Base-by-base conservation (phyloP, 2,113 vertebrate genomes). In the Lonchura striata region DNA sequence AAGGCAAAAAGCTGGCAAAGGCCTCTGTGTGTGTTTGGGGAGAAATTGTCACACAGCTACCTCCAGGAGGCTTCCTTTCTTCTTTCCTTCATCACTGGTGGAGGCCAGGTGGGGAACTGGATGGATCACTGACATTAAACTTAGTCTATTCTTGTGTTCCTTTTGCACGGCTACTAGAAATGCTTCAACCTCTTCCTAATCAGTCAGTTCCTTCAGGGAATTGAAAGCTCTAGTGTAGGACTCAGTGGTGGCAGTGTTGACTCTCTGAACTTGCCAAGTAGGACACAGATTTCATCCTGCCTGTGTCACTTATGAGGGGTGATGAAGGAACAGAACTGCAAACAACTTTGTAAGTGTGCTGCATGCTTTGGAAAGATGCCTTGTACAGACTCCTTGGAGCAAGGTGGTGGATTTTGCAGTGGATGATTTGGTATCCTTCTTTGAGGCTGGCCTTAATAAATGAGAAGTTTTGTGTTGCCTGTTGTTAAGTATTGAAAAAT, bases 341-440 rank as follows among this genome's bases (percentile, higher is more conserved):
- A 77, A 59, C 54, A 46, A 1, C 0, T 0, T 22, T 27, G 0
- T 33, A 30, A 44, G 14, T 82, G 84, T 42, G 16, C 60, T 53
- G 10, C 19, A 0, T 33, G 46, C 44, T 72, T 91, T 89, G 49
- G 49, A 60, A 87, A 79, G 52, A 25, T 71, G 57, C 13, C 20
- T 56, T 56, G 13, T 30, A 22, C 13, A 61, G 15, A 60, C 22
- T 60, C n/a, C 25, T 56, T 71, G 61, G 74, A 78, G 30, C 10
- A 25, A 68, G 30, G 18, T 30, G 21, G 6, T 66, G 30, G 42
- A 10, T 75, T 89, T 81, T 79, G 65, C n/a, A 65, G 4, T 28
- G n/a, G 10, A 11, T 50, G 20, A 25, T 23, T 65, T 35, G 37
- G 22, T 39, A 37, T 78, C 20, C 11, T 64, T 25, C 86, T 44